Evolutionary conservation across 2,113 vertebrate genomes (phyloP), one percentile per base, ranked within the genome.

Genomic region (Notechis scutatus): DNA sequence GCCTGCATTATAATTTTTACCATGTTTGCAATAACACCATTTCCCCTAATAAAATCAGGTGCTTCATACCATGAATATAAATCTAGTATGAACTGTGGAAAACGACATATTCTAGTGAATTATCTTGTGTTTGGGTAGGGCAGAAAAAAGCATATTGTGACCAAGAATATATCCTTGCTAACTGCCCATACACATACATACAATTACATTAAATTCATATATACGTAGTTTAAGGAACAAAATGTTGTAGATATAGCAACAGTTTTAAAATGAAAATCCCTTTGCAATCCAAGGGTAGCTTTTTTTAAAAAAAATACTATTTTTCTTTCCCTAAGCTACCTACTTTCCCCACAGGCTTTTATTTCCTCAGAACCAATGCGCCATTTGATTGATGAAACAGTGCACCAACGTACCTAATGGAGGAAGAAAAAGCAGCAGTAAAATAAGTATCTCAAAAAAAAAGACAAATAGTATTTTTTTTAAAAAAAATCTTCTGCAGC

Each of bases 41-140:
- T 57, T 87, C 4, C 81, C 89, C 24, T 34, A 91, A n/a, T 95
- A 95, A 94, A 93, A 86, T 92, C 85, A 42, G 52, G 10, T 0
- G 24, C 89, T 94, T 93, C 89, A 91, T 90, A 95, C 88, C 8
- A 69, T 86, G 45, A 95, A 94, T 93, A 92, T 45, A 92, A 93
- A 86, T 20, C n/a, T 92, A 95, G 42, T 64, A 81, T 47, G 56
- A 92, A 21, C 54, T 91, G 89, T 86, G 88, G 42, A 3, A 89
- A 0, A 1, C 69, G 91, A 15, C 59, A 93, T 88, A 90, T 93
- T 93, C 2, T 90, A 56, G 29, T 59, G 8, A 91, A 88, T 74
- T 93, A 95, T 5, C 18, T 87, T 64, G 2, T 50, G n/a, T 45
- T 47, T 90, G 8, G 89, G 5, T 61, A 64, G 85, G 92, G 88